Base-by-base conservation (phyloP, 2,113 vertebrate species). In the Onychostoma macrolepis region DNA sequence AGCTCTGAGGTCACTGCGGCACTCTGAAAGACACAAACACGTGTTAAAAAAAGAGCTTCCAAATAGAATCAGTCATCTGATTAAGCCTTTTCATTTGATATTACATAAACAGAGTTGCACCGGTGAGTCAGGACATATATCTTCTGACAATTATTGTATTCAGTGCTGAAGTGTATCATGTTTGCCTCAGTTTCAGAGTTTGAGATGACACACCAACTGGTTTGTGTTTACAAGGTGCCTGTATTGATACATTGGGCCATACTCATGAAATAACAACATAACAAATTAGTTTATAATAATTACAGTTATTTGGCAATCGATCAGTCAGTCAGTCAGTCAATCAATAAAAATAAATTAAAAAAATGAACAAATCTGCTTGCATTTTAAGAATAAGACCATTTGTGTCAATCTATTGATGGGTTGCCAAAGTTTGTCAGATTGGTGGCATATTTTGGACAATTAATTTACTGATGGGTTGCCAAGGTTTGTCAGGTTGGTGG, bases 41-140 rank as follows among this genome's bases (percentile, higher is more conserved):
- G n/a, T 38, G 30, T 48, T 12, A 0, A 48, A n/a, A 56, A 83
- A 45, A 77, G 36, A 9, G 65, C 17, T 11, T 78, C 21, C 21
- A 33, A 80, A 26, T 53, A n/a, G 26, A 4, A 30, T 26, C 21
- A 21, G 38, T 85, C 84, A 85, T 45, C 84, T 36, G 74, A 79
- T 41, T 48, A 67, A 79, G 21, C 28, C 17, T 65, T 50, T 85
- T 69, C 61, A 15, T 77, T 2, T 26, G 10, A 79, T 48, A 67
- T 85, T 65, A 85, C 33, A 79, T 79, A 36, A 85, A 79, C 43
- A 19, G 28, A 45, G 26, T 50, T n/a, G 67, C 7, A 21, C 28
- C 26, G 12, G 5, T 50, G 36, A 74, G 13, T 28, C 28, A 26
- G 38, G 26, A 33, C 24, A 74, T 43, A 43, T 17, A 82, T 50